Evolutionary conservation across 2,113 vertebrate genomes (phyloP), one percentile per base, ranked within the genome.

Genomic region (Sturnira hondurensis): DNA sequence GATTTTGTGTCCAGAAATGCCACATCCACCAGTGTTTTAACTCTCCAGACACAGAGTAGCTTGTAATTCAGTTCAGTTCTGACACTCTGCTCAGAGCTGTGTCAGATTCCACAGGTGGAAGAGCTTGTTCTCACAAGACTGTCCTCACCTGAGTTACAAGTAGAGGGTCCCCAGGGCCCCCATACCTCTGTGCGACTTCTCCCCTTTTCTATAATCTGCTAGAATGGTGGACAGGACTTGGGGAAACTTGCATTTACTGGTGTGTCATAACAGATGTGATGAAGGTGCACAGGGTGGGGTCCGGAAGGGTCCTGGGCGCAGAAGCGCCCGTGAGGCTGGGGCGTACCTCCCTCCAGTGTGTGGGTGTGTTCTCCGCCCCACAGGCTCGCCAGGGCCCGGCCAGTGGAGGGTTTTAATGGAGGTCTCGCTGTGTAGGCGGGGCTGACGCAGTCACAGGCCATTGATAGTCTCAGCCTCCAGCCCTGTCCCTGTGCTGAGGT

Each of bases 1-100:
- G 68, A 80, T 71, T 95, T 76, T 86, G 14, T 78, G 11, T 94
- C 58, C 78, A 50, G n/a, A 88, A 89, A 92, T 78, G 63, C 54
- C 67, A 45, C 36, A 26, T 11, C 76, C 73, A 33, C 56, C 45
- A 56, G 43, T n/a, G 43, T 83, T 45, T 70, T 16, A 81, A 10
- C 26, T 70, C 58, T 47, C 38, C 0, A 0, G 63, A 41, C 52
- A 50, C 24, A 47, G 17, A 7, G n/a, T 41, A 11, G 47, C 17
- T 68, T 71, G 20, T 7, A 47, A 80, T 80, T 83, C 88, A 73
- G 12, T 63, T 73, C 28, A 22, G 17, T 24, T 83, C 47, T 52
- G 45, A 26, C 0, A 1, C 38, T 24, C 16, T 47, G 1, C 68
- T 33, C 19, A 4, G 38, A 2, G 2, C 54, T 38, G 58, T 0